Conservation (phyloP, 2,113 vertebrate species). For the Cynopterus brachyotis region DNA sequence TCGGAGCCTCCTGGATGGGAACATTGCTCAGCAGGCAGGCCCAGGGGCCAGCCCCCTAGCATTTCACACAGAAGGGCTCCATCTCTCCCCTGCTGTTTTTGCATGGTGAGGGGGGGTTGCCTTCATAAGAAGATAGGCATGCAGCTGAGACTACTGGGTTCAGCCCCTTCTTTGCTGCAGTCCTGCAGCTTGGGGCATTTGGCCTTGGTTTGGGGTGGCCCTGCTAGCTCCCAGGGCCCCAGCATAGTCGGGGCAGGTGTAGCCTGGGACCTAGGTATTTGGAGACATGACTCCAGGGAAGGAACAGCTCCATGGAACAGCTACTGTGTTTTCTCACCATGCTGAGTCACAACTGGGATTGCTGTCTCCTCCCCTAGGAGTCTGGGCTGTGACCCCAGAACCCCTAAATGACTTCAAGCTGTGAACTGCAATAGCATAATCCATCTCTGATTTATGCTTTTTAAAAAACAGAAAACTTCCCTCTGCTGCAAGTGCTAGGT, state of each 20-base stretch:
- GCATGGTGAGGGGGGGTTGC: too few relatives aligned
- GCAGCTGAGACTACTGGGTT: background rate
- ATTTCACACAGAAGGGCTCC: background rate
- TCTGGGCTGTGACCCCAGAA: background rate
- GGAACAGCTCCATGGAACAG: background rate
- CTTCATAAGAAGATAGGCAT: background rate
- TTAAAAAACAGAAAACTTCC: background rate
- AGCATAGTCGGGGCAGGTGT: background rate
- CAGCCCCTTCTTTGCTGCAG: background rate
- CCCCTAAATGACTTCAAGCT: background rate
- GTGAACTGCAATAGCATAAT: background rate
- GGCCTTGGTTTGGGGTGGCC: background rate
- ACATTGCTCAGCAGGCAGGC: background rate
- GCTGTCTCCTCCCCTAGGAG: background rate
- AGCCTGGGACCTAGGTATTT: background rate
- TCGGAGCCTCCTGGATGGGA: background rate
- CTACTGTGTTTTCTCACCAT: accelerated
- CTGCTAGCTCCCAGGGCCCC: background rate
- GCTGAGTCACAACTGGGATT: background rate
- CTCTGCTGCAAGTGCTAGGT: background rate
- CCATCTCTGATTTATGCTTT: background rate
- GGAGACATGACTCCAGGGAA: background rate
- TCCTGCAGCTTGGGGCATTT: background rate
- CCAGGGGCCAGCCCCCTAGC: background rate
- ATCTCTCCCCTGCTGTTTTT: background rate